These are phyloP conservation scores for Oncopeltus fasciatus DNA, from an alignment of 1,140 invertebrate genomes.

Conservation along the genomic window DNA sequence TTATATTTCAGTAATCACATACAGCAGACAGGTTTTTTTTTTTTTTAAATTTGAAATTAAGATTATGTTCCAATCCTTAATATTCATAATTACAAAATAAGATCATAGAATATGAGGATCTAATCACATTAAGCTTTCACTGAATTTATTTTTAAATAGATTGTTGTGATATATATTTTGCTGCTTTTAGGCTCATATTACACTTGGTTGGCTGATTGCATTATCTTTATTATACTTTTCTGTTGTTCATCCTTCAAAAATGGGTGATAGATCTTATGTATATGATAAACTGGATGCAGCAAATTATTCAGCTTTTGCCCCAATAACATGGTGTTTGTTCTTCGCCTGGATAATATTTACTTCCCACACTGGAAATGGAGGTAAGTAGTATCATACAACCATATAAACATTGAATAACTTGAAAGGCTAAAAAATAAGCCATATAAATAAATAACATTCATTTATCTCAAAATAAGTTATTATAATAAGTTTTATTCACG, in stretches of 20 bases:
- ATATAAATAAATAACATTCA: no score
- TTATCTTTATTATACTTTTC: slow-evolving; percentile 36
- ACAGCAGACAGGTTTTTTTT: no score
- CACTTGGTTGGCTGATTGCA: slow-evolving; percentile 40
- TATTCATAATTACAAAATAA: no score
- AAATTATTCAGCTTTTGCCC: slow-evolving; percentile 52
- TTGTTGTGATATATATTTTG: slow-evolving; percentile 1
- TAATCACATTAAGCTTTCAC: no score
- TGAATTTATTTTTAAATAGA: not conserved
- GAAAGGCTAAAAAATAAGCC: no score
- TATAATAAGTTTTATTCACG: no score
- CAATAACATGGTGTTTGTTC: slow-evolving; percentile 50
- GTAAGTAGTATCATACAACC: no score
- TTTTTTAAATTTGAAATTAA: no score
- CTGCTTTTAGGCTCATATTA: slow-evolving; percentile 30
- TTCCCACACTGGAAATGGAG: slow-evolving; percentile 40
- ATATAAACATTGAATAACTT: not conserved
- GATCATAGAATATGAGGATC: no score
- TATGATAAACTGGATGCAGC: slow-evolving; percentile 50
- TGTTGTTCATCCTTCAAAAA: slow-evolving; percentile 44
- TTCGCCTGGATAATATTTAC: slow-evolving; percentile 50
- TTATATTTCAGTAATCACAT: no score
- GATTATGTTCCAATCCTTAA: no score
- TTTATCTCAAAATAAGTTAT: no score
- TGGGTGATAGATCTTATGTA: slow-evolving; percentile 47